Evolutionary conservation across 2,888 invertebrate species (phyloP), one percentile per base, ranked within the genome.

Genomic region (Cephus sareptanus): DNA sequence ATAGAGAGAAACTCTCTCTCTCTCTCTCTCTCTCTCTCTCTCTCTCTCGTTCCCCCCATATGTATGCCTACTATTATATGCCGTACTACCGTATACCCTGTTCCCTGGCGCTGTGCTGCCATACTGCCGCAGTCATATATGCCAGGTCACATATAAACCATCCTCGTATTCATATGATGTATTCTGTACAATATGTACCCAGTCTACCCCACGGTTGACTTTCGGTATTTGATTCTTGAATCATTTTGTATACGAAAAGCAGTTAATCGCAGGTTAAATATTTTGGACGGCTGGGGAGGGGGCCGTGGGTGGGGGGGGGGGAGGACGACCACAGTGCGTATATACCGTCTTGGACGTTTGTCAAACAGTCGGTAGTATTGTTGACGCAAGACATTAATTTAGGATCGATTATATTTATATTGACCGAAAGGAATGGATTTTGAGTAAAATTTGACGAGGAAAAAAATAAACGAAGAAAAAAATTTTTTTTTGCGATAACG

Each of bases 151-250:
- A 84, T 83, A 82, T 79, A 83, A 77, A 82, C 82, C 79, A 69
- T 74, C 31, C 56, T 69, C 68, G 34, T 75, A 75, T 79, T 30
- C 73, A 74, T 75, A 76, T 73, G 76, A 77, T 80, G 77, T 80
- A 79, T 80, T 89, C 85, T 87, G 87, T 88, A 87, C 87, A 89
- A 88, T 90, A 89, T 91, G 90, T 90, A 90, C 88, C 86, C 84
- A 89, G 89, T 88, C 88, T 89, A 90, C 87, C 87, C 86, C 85
- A 81, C 85, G 86, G 87, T 90, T 90, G 90, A 90, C 90, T 91
- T 88, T 90, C 85, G 87, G 84, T 91, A 90, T 91, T 91, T 91
- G 91, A 90, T 91, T 90, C 90, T 90, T 90, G 90, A 91, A 91
- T 90, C 90, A 90, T 88, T 89, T 87, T 85, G 87, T 88, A 86